phyloP scores from a whole-genome alignment of 2,797 vertebrate genomes.

The Siniperca scherzeri region DNA sequence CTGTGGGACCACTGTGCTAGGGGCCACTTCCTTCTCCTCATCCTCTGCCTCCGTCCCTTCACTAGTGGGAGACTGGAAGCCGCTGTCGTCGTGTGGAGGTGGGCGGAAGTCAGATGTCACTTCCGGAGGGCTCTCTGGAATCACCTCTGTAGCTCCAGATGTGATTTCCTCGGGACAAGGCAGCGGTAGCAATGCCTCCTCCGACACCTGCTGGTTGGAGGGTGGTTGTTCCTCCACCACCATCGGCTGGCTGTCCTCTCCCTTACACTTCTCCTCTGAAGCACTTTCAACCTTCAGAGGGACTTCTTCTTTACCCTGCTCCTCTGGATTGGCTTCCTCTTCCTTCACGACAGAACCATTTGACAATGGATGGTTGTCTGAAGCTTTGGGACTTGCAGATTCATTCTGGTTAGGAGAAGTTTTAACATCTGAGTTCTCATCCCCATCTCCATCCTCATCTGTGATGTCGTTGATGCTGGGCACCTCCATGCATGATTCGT shows the following conservation, averaged over 20 bases:
- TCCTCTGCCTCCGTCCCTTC: conserved; percentile 43
- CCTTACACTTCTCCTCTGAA: conserved; percentile 49
- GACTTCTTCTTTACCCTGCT: not conserved
- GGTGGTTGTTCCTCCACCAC: conserved; percentile 22
- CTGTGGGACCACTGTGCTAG: not conserved
- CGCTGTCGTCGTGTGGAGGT: conserved; percentile 51
- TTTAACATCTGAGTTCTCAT: not conserved
- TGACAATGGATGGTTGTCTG: conserved; percentile 47
- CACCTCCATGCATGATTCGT: conserved; percentile 76
- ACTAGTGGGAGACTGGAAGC: conserved; percentile 63
- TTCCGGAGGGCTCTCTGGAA: conserved; percentile 39
- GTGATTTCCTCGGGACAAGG: conserved; percentile 12
- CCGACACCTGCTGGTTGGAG: conserved; percentile 26
- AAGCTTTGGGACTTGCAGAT: conserved; percentile 62
- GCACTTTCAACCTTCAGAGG: not conserved
- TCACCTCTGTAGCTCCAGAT: not conserved
- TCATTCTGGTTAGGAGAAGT: conserved; percentile 49
- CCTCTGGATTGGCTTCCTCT: conserved; percentile 37
- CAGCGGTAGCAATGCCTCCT: not conserved
- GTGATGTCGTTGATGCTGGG: conserved; percentile 76
- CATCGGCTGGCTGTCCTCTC: conserved; percentile 42
- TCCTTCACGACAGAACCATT: conserved; percentile 75
- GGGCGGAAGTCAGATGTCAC: conserved; percentile 15
- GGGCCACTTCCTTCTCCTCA: conserved; percentile 17
- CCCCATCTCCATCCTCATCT: conserved; percentile 35